Percentiles rank a stretch among this genome's conserved stretches.
Conservation (phyloP, 2,113 vertebrate species). For the Camarhynchus parvulus region DNA sequence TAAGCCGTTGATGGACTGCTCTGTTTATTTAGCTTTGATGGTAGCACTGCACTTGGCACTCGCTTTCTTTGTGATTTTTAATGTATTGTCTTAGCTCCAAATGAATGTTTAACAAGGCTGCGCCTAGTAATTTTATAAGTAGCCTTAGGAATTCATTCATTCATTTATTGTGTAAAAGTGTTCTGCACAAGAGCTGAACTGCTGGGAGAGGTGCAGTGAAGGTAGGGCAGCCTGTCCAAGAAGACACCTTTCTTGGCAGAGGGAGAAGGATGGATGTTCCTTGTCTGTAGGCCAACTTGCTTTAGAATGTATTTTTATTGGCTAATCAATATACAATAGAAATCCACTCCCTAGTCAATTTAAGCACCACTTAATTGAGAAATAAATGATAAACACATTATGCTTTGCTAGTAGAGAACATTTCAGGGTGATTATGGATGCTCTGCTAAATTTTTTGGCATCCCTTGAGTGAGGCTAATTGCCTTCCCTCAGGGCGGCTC, state of each 20-base stretch:
- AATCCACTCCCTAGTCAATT: constrained; percentile 50
- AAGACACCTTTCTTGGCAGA: background rate
- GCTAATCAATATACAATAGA: constrained; percentile 55
- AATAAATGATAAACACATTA: constrained; percentile 65
- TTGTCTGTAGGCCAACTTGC: background rate
- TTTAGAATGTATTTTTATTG: constrained; percentile 52
- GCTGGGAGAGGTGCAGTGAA: background rate
- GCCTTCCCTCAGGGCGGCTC: constrained; percentile 9
- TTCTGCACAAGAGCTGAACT: background rate
- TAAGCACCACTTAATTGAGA: constrained; percentile 57
- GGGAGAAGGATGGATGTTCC: background rate
- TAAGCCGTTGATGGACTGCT: background rate
- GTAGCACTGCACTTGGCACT: background rate
- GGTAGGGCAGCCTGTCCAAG: background rate
- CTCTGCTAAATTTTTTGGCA: constrained; percentile 61
- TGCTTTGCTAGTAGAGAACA: constrained; percentile 22
- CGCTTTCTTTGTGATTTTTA: constrained; percentile 25
- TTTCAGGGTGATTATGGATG: constrained; percentile 58
- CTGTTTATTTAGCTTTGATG: constrained; percentile 49
- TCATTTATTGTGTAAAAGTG: background rate
- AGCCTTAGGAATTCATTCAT: constrained; percentile 46
- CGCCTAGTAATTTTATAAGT: constrained; percentile 55
- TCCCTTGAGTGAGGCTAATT: constrained; percentile 40
- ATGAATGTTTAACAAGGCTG: constrained; percentile 50
- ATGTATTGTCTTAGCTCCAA: constrained; percentile 46